These are phyloP conservation scores for Dryadula phaetusa DNA, from an alignment of 2,888 invertebrate genomes.

Conservation along the genomic window DNA sequence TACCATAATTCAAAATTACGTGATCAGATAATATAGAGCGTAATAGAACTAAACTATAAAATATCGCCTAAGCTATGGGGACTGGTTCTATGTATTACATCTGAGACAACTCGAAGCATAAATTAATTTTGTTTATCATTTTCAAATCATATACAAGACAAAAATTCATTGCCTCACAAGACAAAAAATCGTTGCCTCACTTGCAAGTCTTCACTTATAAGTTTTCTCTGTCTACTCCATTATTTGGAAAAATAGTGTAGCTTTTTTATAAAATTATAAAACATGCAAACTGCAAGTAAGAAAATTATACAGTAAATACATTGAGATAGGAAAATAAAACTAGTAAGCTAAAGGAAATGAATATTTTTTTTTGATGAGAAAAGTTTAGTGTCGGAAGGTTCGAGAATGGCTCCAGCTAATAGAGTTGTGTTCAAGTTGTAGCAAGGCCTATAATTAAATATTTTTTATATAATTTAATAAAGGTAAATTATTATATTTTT, in stretches of 20 bases:
- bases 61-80: conserved; percentile 24
- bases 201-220: too few species aligned
- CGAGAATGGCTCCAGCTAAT: conserved; percentile 58
- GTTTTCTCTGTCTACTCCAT: too few species aligned
- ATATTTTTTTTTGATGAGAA: conserved; percentile 62
- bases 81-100: not conserved
- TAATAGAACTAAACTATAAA: conserved; percentile 35
- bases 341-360: conserved; percentile 53
- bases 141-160: conserved; percentile 28
- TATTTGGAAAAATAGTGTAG: too few species aligned
- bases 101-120: conserved; percentile 17
- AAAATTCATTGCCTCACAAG: too few species aligned
- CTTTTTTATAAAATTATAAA: too few species aligned
- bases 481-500: not conserved
- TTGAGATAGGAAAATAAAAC: conserved; percentile 46
- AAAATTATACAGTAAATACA: conserved; percentile 26
- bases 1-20: conserved; percentile 36
- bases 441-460: conserved; percentile 31
- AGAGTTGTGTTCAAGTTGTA: conserved; percentile 56
- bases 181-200: too few species aligned
- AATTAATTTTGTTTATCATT: conserved; percentile 30
- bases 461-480: too few species aligned
- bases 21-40: conserved; percentile 33
- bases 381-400: conserved; percentile 52
- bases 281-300: conserved; percentile 21